Evolutionary conservation across 2,113 vertebrate genomes (phyloP).

Genomic region (Cnemophilus loriae): DNA sequence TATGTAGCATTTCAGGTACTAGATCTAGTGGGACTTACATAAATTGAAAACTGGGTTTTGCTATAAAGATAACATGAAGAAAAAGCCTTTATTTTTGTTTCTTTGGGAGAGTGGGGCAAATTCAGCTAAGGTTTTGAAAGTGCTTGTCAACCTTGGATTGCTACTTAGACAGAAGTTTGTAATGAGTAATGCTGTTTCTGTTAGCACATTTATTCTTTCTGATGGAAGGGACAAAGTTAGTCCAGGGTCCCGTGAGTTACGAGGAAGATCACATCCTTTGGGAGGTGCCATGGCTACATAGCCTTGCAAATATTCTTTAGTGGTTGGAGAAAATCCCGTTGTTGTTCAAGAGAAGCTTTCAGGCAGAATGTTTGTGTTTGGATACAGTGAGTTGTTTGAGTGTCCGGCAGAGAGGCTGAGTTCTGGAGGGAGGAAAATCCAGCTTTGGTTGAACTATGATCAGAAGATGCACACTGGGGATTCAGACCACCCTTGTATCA

Average conservation of each 20-base stretch:
- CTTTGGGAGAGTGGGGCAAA: neutral
- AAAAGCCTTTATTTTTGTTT: neutral
- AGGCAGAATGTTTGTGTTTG: slow-evolving; percentile 2
- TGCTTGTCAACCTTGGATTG: neutral
- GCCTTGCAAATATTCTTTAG: neutral
- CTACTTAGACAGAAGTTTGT: neutral
- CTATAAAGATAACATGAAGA: neutral
- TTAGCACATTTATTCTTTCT: neutral
- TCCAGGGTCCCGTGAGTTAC: neutral
- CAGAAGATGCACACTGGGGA: neutral
- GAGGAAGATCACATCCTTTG: neutral
- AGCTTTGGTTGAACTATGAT: slow-evolving; percentile 9
- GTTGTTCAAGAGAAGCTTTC: neutral
- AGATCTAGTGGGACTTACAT: neutral
- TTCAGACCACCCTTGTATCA: slow-evolving; percentile 22
- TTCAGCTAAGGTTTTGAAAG: neutral
- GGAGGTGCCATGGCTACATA: neutral
- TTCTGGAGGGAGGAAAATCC: neutral
- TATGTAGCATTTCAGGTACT: neutral
- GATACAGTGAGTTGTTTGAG: neutral
- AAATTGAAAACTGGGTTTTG: neutral
- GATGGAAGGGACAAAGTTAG: neutral
- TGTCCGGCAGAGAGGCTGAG: neutral
- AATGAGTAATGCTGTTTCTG: neutral
- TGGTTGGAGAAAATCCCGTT: neutral